A percentile compares a stretch with the other conserved stretches of the same genome.
phyloP scores from a whole-genome alignment of 2,113 vertebrate genomes.

The Turdus rufiventris region DNA sequence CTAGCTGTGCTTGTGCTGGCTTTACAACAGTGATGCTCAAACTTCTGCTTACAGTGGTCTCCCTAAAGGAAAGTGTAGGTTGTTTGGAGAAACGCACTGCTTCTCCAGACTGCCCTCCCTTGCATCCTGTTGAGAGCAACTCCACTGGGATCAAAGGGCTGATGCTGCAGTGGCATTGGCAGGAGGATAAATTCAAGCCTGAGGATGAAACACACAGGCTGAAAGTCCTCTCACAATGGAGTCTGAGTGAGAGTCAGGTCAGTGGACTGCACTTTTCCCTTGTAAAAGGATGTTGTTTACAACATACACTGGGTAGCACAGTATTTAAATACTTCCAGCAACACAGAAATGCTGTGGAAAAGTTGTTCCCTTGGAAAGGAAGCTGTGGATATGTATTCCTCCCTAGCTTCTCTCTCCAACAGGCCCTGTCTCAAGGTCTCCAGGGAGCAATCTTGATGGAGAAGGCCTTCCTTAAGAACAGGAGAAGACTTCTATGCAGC shows the following conservation, averaged over 20 bases:
- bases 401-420: not conserved
- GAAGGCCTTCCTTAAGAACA: not conserved
- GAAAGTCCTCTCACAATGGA: not conserved
- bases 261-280: not conserved
- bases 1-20: not conserved
- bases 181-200: not conserved
- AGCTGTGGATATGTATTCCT: not conserved
- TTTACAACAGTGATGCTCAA: not conserved
- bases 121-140: fast-evolving
- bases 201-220: not conserved
- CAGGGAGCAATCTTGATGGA: not conserved
- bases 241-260: not conserved
- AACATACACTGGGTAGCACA: not conserved
- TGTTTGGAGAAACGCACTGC: not conserved
- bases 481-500: not conserved
- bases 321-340: not conserved
- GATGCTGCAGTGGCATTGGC: not conserved
- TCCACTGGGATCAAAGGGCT: not conserved
- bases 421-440: not conserved
- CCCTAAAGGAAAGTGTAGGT: not conserved
- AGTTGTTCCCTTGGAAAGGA: not conserved
- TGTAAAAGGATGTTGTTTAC: not conserved
- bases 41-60: not conserved
- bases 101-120: not conserved
- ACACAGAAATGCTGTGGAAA: not conserved